A percentile compares a stretch with the other conserved stretches of the same genome.
Evolutionary conservation across 2,113 vertebrate species (phyloP).

Genomic region (Emberiza fucata): DNA sequence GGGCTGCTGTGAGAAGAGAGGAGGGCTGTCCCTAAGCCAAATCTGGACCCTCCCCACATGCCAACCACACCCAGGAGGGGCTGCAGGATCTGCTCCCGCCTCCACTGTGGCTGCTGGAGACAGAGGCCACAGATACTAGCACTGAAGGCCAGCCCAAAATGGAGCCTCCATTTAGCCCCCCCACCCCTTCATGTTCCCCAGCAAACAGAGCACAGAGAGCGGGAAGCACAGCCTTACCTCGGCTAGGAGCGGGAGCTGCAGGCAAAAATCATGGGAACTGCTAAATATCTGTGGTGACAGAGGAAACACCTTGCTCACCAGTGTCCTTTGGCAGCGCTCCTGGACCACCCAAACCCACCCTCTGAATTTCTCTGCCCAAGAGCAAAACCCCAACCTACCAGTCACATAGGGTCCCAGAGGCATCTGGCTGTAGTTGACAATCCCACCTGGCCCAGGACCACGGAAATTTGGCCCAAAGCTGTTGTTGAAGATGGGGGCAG

Average conservation of each 20-base stretch:
- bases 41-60: neutral
- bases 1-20: constrained; percentile 64
- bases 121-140: accelerated
- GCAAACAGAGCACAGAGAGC: accelerated
- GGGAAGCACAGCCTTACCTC: constrained; percentile 55
- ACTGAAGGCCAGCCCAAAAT: neutral
- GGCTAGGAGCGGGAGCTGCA: constrained; percentile 49
- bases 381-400: constrained; percentile 71
- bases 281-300: constrained; percentile 76
- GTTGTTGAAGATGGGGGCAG: constrained; percentile 91
- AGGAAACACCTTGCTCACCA: neutral
- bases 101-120: accelerated
- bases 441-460: constrained; percentile 85
- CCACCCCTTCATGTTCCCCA: accelerated
- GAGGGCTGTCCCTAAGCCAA: neutral
- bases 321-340: neutral
- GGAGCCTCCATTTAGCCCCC: neutral
- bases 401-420: constrained; percentile 96
- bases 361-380: neutral
- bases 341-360: neutral
- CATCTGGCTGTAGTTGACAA: constrained; percentile 99
- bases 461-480: constrained; percentile 88
- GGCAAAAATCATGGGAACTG: constrained; percentile 33
- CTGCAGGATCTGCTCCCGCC: neutral
- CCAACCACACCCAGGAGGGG: neutral